Percentiles rank a stretch among this genome's conserved stretches.
Evolutionary conservation across 35 echinoderm and acorn worm genomes (phyloP).

Genomic region (Heliocidaris erythrogramma): DNA sequence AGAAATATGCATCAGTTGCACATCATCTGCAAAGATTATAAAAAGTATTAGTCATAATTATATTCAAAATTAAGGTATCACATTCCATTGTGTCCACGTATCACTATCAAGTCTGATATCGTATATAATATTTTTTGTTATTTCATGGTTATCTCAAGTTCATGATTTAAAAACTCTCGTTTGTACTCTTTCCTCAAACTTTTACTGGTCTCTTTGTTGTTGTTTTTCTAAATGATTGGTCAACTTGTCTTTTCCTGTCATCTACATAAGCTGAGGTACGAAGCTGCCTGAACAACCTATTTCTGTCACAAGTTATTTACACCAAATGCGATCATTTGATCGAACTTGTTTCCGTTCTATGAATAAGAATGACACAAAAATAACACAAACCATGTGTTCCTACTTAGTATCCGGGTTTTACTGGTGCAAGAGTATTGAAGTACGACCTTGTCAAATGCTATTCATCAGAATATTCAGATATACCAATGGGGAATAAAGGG

Average conservation of each 20-base stretch:
- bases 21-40: too few relatives aligned
- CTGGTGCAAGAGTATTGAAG: background rate
- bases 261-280: background rate
- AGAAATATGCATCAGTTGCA: too few relatives aligned
- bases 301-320: background rate
- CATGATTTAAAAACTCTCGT: background rate
- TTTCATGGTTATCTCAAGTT: too few relatives aligned
- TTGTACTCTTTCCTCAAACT: background rate
- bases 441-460: background rate
- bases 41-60: too few relatives aligned
- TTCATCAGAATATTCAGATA: background rate
- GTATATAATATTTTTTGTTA: too few relatives aligned
- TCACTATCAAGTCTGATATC: too few relatives aligned
- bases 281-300: background rate
- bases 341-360: background rate
- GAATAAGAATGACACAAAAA: background rate
- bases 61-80: too few relatives aligned
- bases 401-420: background rate
- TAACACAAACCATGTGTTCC: constrained; percentile 10
- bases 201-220: background rate
- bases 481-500: background rate
- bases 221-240: background rate
- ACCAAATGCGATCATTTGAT: background rate
- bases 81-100: too few relatives aligned
- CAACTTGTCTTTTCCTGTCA: too few relatives aligned